A percentile compares a stretch with the other conserved stretches of the same genome.
These are phyloP conservation scores for Pangasianodon hypophthalmus DNA, from an alignment of 2,113 vertebrate species.

Conservation along the genomic window DNA sequence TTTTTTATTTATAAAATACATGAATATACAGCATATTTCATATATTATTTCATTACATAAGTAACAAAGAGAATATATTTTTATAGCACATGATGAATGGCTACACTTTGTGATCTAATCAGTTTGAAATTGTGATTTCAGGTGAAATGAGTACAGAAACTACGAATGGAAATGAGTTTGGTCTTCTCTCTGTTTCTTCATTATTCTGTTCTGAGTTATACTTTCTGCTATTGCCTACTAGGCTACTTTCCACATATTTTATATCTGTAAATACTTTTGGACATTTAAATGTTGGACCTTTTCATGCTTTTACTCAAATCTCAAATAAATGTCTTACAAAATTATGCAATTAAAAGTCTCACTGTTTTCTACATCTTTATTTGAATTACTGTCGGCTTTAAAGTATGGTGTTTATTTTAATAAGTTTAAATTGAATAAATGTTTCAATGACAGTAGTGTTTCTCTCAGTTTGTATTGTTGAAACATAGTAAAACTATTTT, in stretches of 20 bases:
- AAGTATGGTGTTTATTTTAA: background rate
- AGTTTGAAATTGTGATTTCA: constrained; percentile 58
- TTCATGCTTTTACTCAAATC: constrained; percentile 9
- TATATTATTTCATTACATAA: background rate
- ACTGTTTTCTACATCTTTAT: constrained; percentile 2
- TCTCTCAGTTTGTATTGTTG: background rate
- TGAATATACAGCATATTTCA: background rate
- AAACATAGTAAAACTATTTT: background rate
- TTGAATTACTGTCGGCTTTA: background rate
- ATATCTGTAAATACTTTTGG: constrained; percentile 7
- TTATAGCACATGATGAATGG: background rate
- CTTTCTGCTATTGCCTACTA: background rate
- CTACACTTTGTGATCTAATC: background rate
- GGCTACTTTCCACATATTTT: background rate
- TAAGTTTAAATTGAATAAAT: background rate
- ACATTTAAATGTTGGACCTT: background rate
- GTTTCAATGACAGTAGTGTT: background rate
- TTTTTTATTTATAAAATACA: background rate
- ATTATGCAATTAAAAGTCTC: background rate
- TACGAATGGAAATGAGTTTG: background rate
- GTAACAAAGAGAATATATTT: background rate
- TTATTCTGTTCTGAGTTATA: background rate
- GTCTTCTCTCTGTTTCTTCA: background rate
- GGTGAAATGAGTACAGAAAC: constrained; percentile 66
- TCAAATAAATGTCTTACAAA: background rate